Evolutionary conservation across 2,797 vertebrate species (phyloP), one percentile per base, ranked within the genome.

Genomic region (Gymnodraco acuticeps): DNA sequence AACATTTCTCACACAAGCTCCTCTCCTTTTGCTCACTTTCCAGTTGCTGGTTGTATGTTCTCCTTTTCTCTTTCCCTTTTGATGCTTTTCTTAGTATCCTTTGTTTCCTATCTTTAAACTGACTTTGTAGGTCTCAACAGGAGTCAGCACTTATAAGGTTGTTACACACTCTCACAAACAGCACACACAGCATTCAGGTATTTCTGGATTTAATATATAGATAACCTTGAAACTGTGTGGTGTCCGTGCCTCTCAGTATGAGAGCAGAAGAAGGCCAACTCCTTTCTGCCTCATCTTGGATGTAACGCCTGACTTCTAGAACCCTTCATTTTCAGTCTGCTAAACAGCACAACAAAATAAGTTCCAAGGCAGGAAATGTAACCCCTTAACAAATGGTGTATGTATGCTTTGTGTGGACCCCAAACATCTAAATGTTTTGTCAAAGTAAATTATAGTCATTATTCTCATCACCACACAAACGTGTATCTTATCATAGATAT

Each of bases 111-210:
- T 46, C 20, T 65, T 75, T 75, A 60, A 64, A 55, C 45, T 45
- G 19, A 52, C 70, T 42, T 19, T 76, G 15, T 79, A 71, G 61
- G 59, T 82, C 65, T 88, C 79, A 38, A 64, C 68, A 67, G 55
- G 59, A 81, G 47, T 87, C 82, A 86, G 81, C 78, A 84, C 51
- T 70, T 75, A 51, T 64, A 73, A 42, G 55, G 38, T 50, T 60
- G 31, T 65, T 69, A 62, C 55, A 71, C 58, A 43, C 10, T 1
- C 31, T 58, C 63, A 61, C 31, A 74, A 68, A 17, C 11, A 17
- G 59, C 74, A 55, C 52, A 63, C 81, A 72, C 48, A 70, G 68
- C 47, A 51, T 62, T 31, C 33, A 23, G 61, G 62, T 77, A 79
- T 81, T 72, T 82, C 47, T 79, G 75, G 61, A 63, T 59, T 62